phyloP scores from a whole-genome alignment of 1,140 invertebrate genomes.

The Dinoponera quadriceps region DNA sequence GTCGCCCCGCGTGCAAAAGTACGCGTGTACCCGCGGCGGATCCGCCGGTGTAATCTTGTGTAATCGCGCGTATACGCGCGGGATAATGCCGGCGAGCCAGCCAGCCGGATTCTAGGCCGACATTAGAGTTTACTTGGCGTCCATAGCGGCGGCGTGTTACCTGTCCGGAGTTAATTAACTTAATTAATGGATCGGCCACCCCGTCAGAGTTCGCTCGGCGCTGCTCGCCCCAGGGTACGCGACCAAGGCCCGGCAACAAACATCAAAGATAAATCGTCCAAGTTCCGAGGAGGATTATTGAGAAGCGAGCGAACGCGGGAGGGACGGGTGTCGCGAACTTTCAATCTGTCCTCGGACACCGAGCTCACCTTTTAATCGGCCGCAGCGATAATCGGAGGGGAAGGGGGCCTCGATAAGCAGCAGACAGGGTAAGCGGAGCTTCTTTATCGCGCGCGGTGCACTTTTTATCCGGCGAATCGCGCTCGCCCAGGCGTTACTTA shows the following conservation, averaged over 20 bases:
- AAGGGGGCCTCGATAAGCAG: background rate
- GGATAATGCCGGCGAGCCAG: constrained; percentile 47
- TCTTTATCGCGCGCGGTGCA: background rate
- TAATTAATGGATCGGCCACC: constrained; percentile 79
- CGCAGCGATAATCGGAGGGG: background rate
- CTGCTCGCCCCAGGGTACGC: constrained; percentile 42
- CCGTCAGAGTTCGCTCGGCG: constrained; percentile 72
- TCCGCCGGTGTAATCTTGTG: constrained; percentile 45
- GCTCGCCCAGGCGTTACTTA: background rate
- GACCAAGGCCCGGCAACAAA: constrained; percentile 64
- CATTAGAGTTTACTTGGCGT: constrained; percentile 76
- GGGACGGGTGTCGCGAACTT: constrained; percentile 54
- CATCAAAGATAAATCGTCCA: constrained; percentile 78
- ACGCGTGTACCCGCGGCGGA: constrained; percentile 17
- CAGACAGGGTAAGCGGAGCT: background rate
- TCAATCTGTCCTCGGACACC: constrained; percentile 19
- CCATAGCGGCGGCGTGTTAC: constrained; percentile 74
- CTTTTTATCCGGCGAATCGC: constrained; percentile 22
- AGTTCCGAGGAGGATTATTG: constrained; percentile 69
- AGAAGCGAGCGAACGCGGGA: constrained; percentile 56
- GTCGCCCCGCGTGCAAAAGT: constrained; percentile 22
- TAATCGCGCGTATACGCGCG: constrained; percentile 60
- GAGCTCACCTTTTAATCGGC: background rate
- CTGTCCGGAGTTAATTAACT: constrained; percentile 78
- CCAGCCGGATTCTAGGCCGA: constrained; percentile 62